A percentile compares a stretch with the other conserved stretches of the same genome.
Evolutionary conservation across 2,888 invertebrate species (phyloP).

Genomic region (Pristionchus japonicus): DNA sequence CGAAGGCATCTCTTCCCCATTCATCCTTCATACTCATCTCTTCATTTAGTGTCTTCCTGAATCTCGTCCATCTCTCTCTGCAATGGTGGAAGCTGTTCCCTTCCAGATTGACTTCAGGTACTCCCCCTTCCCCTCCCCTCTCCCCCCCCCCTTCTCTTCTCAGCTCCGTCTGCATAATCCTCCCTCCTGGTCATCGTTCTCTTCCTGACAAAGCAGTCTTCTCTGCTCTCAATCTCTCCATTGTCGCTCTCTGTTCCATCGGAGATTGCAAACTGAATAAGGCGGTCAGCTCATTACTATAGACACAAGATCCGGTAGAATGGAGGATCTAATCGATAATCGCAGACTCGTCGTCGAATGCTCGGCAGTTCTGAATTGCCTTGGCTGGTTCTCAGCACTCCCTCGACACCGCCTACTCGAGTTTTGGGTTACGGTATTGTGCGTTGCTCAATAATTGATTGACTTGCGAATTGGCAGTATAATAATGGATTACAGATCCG

Average conservation of each 20-base stretch:
- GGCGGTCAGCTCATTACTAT: neutral
- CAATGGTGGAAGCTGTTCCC: constrained; percentile 3
- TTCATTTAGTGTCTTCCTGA: constrained; percentile 40
- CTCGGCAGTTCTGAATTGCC: constrained; percentile 15
- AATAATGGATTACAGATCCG: neutral
- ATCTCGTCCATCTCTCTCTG: constrained; percentile 38
- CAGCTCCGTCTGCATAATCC: constrained; percentile 9
- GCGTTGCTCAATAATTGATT: neutral
- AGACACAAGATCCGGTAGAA: neutral
- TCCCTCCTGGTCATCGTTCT: constrained; percentile 26
- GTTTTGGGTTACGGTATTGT: constrained; percentile 27
- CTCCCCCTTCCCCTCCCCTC: neutral
- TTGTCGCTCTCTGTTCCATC: constrained; percentile 7
- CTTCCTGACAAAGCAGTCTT: constrained; percentile 26
- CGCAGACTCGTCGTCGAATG: constrained; percentile 31
- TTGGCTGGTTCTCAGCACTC: constrained; percentile 20
- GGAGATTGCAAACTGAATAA: neutral
- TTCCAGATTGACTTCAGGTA: constrained; percentile 9
- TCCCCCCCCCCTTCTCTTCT: neutral
- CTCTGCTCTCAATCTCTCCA: constrained; percentile 23
- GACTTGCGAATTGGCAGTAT: neutral
- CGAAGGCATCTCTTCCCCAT: constrained; percentile 1
- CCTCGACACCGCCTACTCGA: neutral
- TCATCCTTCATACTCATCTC: too few relatives aligned
- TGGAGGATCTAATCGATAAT: neutral